Evolutionary conservation across 2,888 invertebrate species (phyloP).

Genomic region (Macrophya annulata): DNA sequence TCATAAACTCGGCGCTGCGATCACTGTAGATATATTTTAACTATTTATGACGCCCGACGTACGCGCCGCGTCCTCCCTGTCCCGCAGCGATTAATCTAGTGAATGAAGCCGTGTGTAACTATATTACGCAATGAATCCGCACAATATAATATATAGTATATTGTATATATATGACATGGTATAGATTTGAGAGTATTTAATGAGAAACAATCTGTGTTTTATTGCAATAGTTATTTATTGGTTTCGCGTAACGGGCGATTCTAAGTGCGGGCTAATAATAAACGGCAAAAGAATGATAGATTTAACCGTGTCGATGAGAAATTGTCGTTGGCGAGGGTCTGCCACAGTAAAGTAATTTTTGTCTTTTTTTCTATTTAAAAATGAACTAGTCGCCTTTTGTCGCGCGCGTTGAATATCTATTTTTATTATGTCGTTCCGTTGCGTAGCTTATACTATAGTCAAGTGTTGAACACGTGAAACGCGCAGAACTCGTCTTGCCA

Average conservation of each 20-base stretch:
- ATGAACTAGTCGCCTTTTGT: constrained; percentile 30
- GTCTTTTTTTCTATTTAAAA: constrained; percentile 28
- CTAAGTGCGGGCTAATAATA: neutral
- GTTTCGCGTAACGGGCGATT: neutral
- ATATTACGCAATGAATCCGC: neutral
- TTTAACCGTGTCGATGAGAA: constrained; percentile 4
- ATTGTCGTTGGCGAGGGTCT: neutral
- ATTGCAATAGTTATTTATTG: neutral
- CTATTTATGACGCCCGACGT: neutral
- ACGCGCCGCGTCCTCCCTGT: neutral
- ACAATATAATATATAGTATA: neutral
- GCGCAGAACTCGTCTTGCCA: constrained; percentile 1
- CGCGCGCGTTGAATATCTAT: constrained; percentile 36
- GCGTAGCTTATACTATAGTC: neutral
- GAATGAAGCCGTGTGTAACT: constrained; percentile 20
- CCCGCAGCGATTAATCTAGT: constrained; percentile 14
- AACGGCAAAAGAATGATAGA: constrained; percentile 17
- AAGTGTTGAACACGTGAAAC: neutral
- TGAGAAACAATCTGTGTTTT: neutral
- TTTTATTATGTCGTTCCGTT: constrained; percentile 1
- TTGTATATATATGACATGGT: neutral
- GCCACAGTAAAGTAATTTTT: neutral
- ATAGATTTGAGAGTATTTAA: neutral
- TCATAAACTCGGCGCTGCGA: neutral
- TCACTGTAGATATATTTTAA: neutral